Base-by-base conservation (phyloP, 2,113 vertebrate genomes). In the Rhagologus leucostigma region DNA sequence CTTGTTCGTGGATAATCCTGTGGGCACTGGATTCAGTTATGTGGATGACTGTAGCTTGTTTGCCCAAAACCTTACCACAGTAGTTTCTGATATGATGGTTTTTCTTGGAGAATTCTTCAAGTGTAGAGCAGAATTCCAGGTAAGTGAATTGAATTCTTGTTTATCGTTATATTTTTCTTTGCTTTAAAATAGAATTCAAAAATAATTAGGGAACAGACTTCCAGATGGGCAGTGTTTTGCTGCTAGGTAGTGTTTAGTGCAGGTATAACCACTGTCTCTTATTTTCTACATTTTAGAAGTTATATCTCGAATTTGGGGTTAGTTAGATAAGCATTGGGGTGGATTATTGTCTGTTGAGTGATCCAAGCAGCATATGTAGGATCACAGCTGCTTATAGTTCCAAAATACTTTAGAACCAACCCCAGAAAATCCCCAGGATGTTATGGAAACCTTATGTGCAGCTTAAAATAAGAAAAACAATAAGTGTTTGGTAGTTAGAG, bases 1-100 rank as follows among this genome's bases (percentile, higher is more conserved):
- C 63, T 97, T 99, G 41, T 99, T 99, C 79, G 99, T 99, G 63
- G 99, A 99, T 92, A 99, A 99, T 95, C 99, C 99, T 0, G 99
- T 99, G 69, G 99, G 99, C 53, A 98, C 98, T 2, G 99, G 99
- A 70, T 99, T 98, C 95, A 99, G 99, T 94, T 99, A 99, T 26
- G 98, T 98, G 7, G 98, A 99, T 16, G 62, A 93, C 0, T 91
- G 96, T 2, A 96, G 96, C 2, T 96, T 97, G 9, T 99, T 98
- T 26, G 98, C 99, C 37, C 98, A 97, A 87, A 92, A 99, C 35
- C 98, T 99, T 22, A 94, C 97, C 29, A 96, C 39, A 0, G 98
- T 99, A 63, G 98, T 98, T 37, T 98, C 98, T 1, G 99, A 99
- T 96, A 99, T 99, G 99, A 96, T 99, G 98, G 97, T 98, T 67